phyloP scores from a whole-genome alignment of 1,140 invertebrate species.

The Globodera ellingtonae region DNA sequence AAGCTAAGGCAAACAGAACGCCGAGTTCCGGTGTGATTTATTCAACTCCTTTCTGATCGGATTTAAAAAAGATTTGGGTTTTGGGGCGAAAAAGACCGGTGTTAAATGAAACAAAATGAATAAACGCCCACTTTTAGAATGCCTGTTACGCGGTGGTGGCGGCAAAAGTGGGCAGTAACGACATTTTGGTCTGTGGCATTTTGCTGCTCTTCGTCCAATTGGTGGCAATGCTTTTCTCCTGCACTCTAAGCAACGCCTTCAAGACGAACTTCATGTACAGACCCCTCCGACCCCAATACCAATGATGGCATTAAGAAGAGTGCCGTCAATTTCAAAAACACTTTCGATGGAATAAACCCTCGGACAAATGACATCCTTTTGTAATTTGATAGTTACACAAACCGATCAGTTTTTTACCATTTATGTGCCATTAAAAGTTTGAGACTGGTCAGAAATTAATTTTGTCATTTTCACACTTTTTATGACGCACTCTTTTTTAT shows the following conservation, averaged over 20 bases:
- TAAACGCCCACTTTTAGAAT: constrained; percentile 25
- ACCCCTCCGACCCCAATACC: not conserved
- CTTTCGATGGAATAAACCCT: too few species aligned
- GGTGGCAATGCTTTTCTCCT: constrained; percentile 56
- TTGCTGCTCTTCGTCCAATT: constrained; percentile 56
- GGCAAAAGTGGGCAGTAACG: constrained; percentile 48
- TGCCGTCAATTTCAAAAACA: not conserved
- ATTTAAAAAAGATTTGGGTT: not conserved
- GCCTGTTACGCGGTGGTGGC: constrained; percentile 58
- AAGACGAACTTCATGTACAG: constrained; percentile 37
- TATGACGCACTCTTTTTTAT: not conserved
- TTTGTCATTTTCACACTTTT: not conserved
- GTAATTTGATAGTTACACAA: not conserved
- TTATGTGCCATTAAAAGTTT: not conserved
- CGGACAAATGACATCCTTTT: too few species aligned
- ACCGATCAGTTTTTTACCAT: not conserved
- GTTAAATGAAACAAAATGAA: too few species aligned
- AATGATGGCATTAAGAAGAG: not conserved
- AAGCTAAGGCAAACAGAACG: not conserved
- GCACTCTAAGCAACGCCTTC: constrained; percentile 56
- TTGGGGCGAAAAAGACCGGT: not conserved
- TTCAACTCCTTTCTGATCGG: not conserved
- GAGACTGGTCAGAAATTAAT: not conserved
- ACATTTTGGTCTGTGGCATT: constrained; percentile 52
- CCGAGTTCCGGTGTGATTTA: too few species aligned